A percentile compares a stretch with the other conserved stretches of the same genome.
These are phyloP conservation scores for Centropristis striata DNA, from an alignment of 2,113 vertebrate genomes.

Conservation along the genomic window DNA sequence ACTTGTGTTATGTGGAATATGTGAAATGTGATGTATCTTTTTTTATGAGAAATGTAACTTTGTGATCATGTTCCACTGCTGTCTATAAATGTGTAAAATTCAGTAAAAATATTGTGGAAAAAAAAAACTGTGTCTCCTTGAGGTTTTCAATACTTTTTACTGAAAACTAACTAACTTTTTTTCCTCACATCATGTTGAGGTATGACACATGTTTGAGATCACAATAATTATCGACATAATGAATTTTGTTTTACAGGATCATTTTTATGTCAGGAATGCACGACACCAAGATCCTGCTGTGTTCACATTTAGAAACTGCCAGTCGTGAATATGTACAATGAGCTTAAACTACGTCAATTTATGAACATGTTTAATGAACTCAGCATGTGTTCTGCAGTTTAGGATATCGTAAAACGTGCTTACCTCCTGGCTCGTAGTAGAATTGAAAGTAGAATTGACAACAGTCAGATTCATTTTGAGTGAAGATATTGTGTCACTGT, in stretches of 20 bases:
- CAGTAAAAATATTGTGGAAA: no score
- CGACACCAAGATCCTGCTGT: neutral
- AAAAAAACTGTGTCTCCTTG: no score
- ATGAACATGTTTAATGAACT: neutral
- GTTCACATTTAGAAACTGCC: neutral
- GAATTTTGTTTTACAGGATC: neutral
- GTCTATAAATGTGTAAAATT: no score
- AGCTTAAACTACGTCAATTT: neutral
- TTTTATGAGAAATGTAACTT: no score
- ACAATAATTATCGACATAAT: neutral
- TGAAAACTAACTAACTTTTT: neutral
- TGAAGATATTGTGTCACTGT: constrained; percentile 31
- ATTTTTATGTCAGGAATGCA: no score
- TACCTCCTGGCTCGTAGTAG: constrained; percentile 69
- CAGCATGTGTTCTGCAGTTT: neutral
- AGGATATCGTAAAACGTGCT: neutral
- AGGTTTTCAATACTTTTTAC: neutral
- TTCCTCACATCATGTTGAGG: neutral
- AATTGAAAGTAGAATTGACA: constrained; percentile 66
- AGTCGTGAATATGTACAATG: neutral
- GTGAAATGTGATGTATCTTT: no score
- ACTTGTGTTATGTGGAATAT: no score
- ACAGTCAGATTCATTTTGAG: constrained; percentile 50
- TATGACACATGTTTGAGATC: neutral
- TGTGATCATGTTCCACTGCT: no score